Conservation (phyloP, 64 coral and sea anemone genomes). For the Pocillopora verrucosa region DNA sequence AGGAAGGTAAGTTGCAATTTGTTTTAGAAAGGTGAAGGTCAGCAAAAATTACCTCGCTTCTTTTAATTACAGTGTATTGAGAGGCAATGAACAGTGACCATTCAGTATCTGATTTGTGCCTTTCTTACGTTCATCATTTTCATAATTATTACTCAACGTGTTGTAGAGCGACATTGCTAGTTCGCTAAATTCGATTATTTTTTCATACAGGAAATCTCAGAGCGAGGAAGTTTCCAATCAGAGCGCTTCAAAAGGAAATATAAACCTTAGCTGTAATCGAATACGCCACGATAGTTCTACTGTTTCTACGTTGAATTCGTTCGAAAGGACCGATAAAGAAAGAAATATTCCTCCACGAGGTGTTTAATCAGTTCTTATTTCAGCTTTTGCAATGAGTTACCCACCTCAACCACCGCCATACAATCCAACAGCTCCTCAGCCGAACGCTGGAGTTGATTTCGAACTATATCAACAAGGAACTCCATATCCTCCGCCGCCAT, state of each 20-base stretch:
- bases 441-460: constrained; percentile 49
- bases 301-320: not conserved
- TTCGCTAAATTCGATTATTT: not conserved
- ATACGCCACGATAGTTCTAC: not conserved
- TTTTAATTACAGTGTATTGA: too few relatives aligned
- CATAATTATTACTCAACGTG: too few relatives aligned
- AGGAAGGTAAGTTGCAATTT: too few relatives aligned
- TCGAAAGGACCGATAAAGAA: not conserved
- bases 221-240: too few relatives aligned
- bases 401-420: constrained; percentile 44
- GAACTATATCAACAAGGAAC: constrained; percentile 69
- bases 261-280: too few relatives aligned
- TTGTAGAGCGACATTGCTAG: not conserved
- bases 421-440: constrained; percentile 51
- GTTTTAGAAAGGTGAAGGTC: too few relatives aligned
- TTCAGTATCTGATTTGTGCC: too few relatives aligned
- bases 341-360: not conserved
- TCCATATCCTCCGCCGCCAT: constrained; percentile 34
- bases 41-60: too few relatives aligned
- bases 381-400: constrained; percentile 45
- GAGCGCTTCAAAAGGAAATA: not conserved
- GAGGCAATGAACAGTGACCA: too few relatives aligned
- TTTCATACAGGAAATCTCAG: not conserved
- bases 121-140: too few relatives aligned
- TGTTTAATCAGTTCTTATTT: not conserved